Percentiles rank a stretch among this genome's conserved stretches.
Evolutionary conservation across 2,888 invertebrate genomes (phyloP).

Genomic region (Agrochola circellaris): DNA sequence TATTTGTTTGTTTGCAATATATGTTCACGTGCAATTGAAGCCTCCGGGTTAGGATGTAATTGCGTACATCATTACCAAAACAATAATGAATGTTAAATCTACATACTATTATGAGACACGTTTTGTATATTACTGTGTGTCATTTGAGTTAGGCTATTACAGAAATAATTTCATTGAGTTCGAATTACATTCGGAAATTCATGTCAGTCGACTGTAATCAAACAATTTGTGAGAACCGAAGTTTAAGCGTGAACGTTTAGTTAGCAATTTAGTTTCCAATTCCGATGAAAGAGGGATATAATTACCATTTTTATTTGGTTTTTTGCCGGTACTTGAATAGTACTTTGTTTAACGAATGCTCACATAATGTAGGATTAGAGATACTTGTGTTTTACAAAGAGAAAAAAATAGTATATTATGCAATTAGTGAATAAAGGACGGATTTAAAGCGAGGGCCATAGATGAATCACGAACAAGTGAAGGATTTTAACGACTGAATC

Average conservation of each 20-base stretch:
- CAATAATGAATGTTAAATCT: neutral
- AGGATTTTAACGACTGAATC: no score
- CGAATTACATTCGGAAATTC: neutral
- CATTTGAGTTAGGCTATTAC: neutral
- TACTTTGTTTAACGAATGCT: neutral
- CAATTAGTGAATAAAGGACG: no score
- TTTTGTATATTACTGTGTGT: neutral
- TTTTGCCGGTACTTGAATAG: neutral
- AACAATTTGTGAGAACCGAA: constrained; percentile 1
- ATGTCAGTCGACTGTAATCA: neutral
- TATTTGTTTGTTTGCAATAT: neutral
- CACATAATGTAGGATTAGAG: neutral
- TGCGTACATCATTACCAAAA: neutral
- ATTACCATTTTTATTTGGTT: neutral
- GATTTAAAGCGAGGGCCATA: no score
- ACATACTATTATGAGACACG: neutral
- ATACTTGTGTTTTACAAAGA: neutral
- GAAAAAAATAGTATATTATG: no score
- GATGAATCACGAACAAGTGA: no score
- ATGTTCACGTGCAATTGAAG: neutral
- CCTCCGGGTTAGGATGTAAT: neutral
- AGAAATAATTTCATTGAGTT: neutral
- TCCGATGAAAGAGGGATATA: neutral
- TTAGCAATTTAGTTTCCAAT: constrained; percentile 10
- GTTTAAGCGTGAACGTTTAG: neutral